phyloP scores from a whole-genome alignment of 2,888 invertebrate species.

The Drosophila quinaria region DNA sequence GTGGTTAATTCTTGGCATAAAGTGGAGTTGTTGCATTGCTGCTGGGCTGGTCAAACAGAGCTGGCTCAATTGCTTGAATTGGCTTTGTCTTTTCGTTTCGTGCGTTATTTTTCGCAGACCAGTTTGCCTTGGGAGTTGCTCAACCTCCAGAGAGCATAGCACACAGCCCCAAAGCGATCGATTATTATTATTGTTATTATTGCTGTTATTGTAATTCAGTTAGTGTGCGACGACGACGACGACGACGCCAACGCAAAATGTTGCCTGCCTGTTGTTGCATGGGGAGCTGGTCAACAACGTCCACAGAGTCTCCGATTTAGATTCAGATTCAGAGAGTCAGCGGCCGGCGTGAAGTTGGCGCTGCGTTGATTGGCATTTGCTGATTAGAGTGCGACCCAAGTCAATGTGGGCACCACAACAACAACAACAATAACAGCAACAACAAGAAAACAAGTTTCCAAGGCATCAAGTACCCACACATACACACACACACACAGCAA shows the following conservation, averaged over 20 bases:
- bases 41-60: constrained; percentile 24
- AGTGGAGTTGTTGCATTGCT: constrained; percentile 17
- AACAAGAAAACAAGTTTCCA: constrained; percentile 51
- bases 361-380: constrained; percentile 73
- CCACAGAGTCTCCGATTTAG: not conserved
- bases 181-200: constrained; percentile 62
- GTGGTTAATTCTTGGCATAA: not conserved
- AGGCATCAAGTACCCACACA: constrained; percentile 62
- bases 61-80: constrained; percentile 22
- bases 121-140: constrained; percentile 83
- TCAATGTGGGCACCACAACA: constrained; percentile 54
- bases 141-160: constrained; percentile 66
- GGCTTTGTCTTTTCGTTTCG: constrained; percentile 35
- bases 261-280: constrained; percentile 21
- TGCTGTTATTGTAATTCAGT: constrained; percentile 75
- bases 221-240: constrained; percentile 55
- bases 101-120: constrained; percentile 65
- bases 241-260: constrained; percentile 58
- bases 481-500: constrained; percentile 31
- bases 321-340: constrained; percentile 6
- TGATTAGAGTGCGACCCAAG: constrained; percentile 71
- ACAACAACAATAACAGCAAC: constrained; percentile 1
- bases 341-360: constrained; percentile 37
- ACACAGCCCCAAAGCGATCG: constrained; percentile 46
- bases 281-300: constrained; percentile 18